Evolutionary conservation across 2,797 vertebrate genomes (phyloP), one percentile per base, ranked within the genome.

Genomic region (Sylvia borin): DNA sequence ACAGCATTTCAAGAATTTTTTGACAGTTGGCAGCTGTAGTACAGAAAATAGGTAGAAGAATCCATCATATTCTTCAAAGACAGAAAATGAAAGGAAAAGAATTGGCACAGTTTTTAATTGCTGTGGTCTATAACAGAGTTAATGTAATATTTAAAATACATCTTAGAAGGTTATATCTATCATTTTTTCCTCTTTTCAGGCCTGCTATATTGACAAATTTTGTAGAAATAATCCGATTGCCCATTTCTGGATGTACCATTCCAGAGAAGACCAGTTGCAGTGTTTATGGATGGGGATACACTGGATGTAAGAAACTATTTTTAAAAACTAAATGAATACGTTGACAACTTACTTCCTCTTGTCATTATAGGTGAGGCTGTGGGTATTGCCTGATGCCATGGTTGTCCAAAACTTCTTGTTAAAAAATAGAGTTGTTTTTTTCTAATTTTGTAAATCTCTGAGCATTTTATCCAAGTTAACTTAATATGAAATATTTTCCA

Each of bases 251-350:
- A 55, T 99, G 99, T 95, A 98, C 98, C 78, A 99, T 99, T 97
- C 98, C 98, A 93, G 99, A 99, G 91, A 98, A 98, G 95, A 99
- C 98, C 45, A 97, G 97, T 38, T 99, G 99, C 97, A 99, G 98
- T 97, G 98, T 99, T 97, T 99, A 99, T 77, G 99, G 99, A 97
- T 99, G 99, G 99, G 99, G 99, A 87, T 99, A 99, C 87, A 99
- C 99, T 93, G 99, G 99, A 99, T 98, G 99, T 99, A 99, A 96
- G 97, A 89, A 92, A 94, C 61, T 94, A 96, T 97, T 91, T 94
- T 90, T 92, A 90, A 93, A 96, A 95, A 87, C 84, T 92, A 92
- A 79, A 95, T 73, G 86, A 91, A 85, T 89, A 53, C 51, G 14
- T 92, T 95, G 92, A 73, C 88, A 94, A 16, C 87, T 92, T 86